These are phyloP conservation scores for Recurvirostra avosetta DNA, from an alignment of 2,113 vertebrate species.

Conservation along the genomic window DNA sequence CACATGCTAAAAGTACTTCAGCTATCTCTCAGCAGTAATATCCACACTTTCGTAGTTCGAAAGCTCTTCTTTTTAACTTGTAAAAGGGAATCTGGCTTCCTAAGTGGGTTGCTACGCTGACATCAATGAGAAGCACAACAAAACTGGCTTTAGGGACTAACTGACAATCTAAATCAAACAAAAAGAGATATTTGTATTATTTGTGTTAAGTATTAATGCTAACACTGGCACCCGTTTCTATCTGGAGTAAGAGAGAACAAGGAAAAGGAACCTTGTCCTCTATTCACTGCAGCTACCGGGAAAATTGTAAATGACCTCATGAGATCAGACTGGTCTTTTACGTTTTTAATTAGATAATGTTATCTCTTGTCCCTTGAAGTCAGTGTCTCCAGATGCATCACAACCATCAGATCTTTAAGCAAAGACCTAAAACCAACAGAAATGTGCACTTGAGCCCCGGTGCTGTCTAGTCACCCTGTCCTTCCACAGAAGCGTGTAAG, in stretches of 20 bases:
- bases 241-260: background rate
- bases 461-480: background rate
- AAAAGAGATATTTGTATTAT: background rate
- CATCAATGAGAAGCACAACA: background rate
- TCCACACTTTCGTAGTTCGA: accelerated
- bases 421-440: background rate
- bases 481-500: background rate
- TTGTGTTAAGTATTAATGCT: background rate
- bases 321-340: background rate
- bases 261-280: background rate
- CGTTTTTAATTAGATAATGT: background rate
- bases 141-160: background rate
- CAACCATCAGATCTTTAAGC: background rate
- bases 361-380: background rate
- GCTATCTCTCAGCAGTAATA: background rate
- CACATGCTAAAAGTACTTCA: background rate
- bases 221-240: background rate
- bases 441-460: background rate
- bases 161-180: background rate
- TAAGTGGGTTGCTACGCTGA: background rate
- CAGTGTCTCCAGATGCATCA: background rate
- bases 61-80: background rate
- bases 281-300: background rate
- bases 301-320: background rate
- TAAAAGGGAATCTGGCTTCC: background rate